Conservation (phyloP, 2,113 vertebrate species). For the Sigmodon hispidus region DNA sequence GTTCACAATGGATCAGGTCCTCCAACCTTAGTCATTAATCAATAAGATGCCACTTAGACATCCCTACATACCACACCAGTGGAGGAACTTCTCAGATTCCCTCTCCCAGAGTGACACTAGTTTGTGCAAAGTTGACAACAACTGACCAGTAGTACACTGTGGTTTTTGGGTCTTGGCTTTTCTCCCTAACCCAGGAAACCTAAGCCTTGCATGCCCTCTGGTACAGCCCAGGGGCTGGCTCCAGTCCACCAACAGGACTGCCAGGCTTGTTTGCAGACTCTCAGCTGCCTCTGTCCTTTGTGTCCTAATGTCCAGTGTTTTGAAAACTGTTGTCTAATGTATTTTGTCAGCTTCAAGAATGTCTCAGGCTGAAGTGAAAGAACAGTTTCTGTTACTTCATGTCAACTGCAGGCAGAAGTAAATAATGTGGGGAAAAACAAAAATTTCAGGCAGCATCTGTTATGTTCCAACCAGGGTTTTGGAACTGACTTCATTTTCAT, state of each 20-base stretch:
- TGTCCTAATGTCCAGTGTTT: neutral
- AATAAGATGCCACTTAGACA: neutral
- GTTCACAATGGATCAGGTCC: neutral
- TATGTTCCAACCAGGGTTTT: too few species aligned
- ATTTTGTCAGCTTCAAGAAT: neutral
- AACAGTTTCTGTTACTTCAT: neutral
- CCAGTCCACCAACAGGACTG: accelerated
- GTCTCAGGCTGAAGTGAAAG: neutral
- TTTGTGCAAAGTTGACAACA: neutral
- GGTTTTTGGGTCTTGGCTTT: neutral
- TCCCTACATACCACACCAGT: too few species aligned
- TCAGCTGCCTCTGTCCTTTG: neutral
- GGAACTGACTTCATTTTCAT: neutral
- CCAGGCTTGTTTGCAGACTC: accelerated
- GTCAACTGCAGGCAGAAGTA: neutral
- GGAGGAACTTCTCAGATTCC: too few species aligned
- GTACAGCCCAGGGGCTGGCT: too few species aligned
- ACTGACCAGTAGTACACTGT: neutral
- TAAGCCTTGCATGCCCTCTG: too few species aligned
- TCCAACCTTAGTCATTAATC: neutral
- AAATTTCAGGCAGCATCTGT: neutral
- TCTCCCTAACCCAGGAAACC: accelerated
- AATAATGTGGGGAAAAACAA: neutral
- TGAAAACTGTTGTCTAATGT: neutral
- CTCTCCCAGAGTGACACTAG: neutral